A percentile compares a stretch with the other conserved stretches of the same genome.
Conservation (phyloP, 2,888 invertebrate species). For the Blastobasis lacticolella region DNA sequence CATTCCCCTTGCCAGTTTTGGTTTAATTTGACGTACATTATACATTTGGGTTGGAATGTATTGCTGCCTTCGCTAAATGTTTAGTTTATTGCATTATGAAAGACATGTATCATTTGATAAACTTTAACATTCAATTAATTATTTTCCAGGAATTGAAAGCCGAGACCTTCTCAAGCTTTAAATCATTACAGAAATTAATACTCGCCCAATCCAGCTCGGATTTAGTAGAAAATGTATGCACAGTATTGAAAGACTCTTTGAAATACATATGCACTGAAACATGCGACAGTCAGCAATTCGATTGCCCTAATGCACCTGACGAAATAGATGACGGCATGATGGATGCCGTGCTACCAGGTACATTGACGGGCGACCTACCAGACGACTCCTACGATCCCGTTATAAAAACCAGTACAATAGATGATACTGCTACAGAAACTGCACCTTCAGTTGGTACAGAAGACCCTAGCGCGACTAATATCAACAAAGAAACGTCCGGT, state of each 20-base stretch:
- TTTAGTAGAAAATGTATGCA: constrained; percentile 45
- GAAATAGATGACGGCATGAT: constrained; percentile 29
- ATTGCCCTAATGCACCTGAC: constrained; percentile 41
- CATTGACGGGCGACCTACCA: constrained; percentile 5
- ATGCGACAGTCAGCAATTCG: constrained; percentile 32
- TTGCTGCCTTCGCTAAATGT: no score
- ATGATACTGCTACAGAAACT: constrained; percentile 11
- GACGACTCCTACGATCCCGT: neutral
- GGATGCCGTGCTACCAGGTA: constrained; percentile 23
- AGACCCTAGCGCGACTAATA: no score
- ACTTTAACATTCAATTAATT: neutral
- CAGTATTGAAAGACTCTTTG: constrained; percentile 36
- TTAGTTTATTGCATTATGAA: no score
- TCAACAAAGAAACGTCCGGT: no score
- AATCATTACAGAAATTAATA: constrained; percentile 41
- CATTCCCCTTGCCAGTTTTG: no score
- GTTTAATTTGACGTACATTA: no score
- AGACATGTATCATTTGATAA: no score
- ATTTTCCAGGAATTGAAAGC: constrained; percentile 46
- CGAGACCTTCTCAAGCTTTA: constrained; percentile 46
- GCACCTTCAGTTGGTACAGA: no score
- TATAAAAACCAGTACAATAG: neutral
- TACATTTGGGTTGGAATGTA: no score
- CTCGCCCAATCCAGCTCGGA: constrained; percentile 37
- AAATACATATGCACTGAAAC: constrained; percentile 45